phyloP scores from a whole-genome alignment of 53 echinoderm and acorn worm genomes.

The Henricia sp. region DNA sequence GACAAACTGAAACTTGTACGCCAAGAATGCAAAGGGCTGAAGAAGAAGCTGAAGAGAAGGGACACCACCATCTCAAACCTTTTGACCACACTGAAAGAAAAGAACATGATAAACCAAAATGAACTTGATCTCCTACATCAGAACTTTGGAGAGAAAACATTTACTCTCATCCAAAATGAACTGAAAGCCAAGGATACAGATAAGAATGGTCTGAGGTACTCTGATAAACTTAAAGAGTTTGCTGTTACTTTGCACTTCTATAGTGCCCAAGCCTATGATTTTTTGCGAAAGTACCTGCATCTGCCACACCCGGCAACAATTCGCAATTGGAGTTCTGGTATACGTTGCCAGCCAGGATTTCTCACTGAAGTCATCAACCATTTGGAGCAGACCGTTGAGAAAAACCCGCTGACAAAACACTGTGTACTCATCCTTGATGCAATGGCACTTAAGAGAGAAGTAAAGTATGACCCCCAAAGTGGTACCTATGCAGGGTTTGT shows the following conservation, averaged over 20 bases:
- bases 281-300: constrained; percentile 43
- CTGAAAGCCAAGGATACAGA: constrained; percentile 37
- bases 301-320: constrained; percentile 66
- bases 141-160: constrained; percentile 62
- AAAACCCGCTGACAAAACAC: constrained; percentile 41
- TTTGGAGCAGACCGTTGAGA: constrained; percentile 31
- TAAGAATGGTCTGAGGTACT: constrained; percentile 62
- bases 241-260: constrained; percentile 70
- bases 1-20: constrained; percentile 56
- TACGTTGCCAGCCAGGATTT: constrained; percentile 72
- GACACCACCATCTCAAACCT: constrained; percentile 36
- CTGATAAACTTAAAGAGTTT: constrained; percentile 66
- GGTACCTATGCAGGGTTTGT: constrained; percentile 64
- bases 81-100: constrained; percentile 42
- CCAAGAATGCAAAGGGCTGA: constrained; percentile 43
- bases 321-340: constrained; percentile 53
- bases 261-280: constrained; percentile 73
- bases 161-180: constrained; percentile 51
- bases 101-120: constrained; percentile 47
- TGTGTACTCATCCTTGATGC: constrained; percentile 69
- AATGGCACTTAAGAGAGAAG: constrained; percentile 75
- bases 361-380: constrained; percentile 59
- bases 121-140: constrained; percentile 54
- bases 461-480: constrained; percentile 54
- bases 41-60: constrained; percentile 55